phyloP scores from a whole-genome alignment of 1,140 invertebrate genomes.

The Drosophila dunni region DNA sequence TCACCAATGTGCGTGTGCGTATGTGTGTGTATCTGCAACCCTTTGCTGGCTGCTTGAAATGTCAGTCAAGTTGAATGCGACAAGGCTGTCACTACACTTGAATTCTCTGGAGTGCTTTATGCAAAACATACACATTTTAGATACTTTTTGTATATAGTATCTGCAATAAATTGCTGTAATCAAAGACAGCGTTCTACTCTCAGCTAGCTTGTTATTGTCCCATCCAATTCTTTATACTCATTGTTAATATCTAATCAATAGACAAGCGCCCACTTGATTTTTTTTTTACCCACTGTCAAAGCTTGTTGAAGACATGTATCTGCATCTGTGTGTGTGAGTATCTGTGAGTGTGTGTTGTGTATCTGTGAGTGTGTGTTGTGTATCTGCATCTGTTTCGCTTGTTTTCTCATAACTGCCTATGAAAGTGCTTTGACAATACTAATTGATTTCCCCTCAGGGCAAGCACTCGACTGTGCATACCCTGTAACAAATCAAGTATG shows the following conservation, averaged over 20 bases:
- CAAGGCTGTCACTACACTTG: conserved; percentile 44
- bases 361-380: conserved; percentile 23
- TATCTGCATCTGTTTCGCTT: conserved; percentile 28
- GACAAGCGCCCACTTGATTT: conserved; percentile 56
- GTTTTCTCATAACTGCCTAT: conserved; percentile 40
- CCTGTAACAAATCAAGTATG: background rate
- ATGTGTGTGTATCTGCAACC: conserved; percentile 16
- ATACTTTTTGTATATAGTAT: conserved; percentile 14
- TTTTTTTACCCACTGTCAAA: conserved; percentile 42
- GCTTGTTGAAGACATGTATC: conserved; percentile 42
- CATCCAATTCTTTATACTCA: conserved; percentile 5
- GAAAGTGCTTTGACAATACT: conserved; percentile 62
- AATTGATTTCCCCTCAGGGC: conserved; percentile 59
- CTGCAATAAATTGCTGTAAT: conserved; percentile 55
- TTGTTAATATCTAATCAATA: conserved; percentile 64
- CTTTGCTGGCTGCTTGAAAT: conserved; percentile 43
- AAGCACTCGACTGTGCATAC: conserved; percentile 4
- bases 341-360: conserved; percentile 20
- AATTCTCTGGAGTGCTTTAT: conserved; percentile 20
- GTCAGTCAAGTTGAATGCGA: conserved; percentile 48
- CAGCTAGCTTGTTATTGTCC: conserved; percentile 1
- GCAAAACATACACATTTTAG: conserved; percentile 9
- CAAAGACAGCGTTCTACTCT: background rate
- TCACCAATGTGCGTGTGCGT: background rate
- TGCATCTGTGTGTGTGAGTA: conserved; percentile 1